Evolutionary conservation across 2,797 vertebrate species (phyloP), one percentile per base, ranked within the genome.

Genomic region (Pteropus rufus): DNA sequence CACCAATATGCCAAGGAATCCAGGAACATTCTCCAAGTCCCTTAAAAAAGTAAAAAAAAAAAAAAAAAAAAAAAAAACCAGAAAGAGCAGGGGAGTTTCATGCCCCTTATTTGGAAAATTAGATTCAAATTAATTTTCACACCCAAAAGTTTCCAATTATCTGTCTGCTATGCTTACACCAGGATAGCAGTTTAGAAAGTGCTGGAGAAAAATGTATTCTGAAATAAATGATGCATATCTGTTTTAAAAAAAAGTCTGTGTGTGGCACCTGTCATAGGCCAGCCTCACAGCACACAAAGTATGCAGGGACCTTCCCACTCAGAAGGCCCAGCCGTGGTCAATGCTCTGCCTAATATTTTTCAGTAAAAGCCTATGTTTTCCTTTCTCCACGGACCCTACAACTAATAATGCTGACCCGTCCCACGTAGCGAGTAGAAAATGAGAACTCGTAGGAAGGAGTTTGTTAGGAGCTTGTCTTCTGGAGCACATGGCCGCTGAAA

Each of bases 111-210:
- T 94, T 85, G 79, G 67, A 96, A 97, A 95, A 76, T 82, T 39
- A 58, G 19, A 94, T 70, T 65, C 77, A 80, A 82, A 90, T 86
- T 85, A 41, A 41, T 65, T 89, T 81, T 91, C 79, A 46, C 4
- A 39, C 60, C 14, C 6, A 56, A 52, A 87, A 36, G 0, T 54
- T 91, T 39, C 70, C 23, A 7, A 36, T 81, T 34, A 69, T 34
- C 70, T 21, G 19, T 75, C 72, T 41, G 12, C 31, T 89, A 0
- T 52, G 82, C 62, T 56, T 72, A 60, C 84, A 31, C 18, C 46
- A 67, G 41, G 58, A n/a, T 3, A 96, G 75, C 92, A 95, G 73
- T 70, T 97, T 94, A 62, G 96, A 97, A 97, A 85, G 54, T 88
- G 86, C 85, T 56, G 23, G 23, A 8, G 4, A 8, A 5, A 36